phyloP scores from a whole-genome alignment of 1,140 invertebrate genomes.

The Hypsibius dujardini region DNA sequence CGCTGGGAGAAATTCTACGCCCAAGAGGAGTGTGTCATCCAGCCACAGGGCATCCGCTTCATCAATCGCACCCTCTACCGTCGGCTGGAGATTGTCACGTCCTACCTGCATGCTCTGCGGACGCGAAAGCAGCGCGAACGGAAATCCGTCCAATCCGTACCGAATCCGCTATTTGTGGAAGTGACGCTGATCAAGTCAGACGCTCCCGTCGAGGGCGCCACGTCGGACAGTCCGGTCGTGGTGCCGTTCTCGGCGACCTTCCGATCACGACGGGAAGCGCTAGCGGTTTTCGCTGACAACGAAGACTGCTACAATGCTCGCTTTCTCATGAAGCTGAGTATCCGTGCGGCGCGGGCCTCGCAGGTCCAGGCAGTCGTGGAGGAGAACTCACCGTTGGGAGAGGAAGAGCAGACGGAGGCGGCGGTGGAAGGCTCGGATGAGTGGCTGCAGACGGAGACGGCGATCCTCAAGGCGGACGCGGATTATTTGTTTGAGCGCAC shows the following conservation, averaged over 20 bases:
- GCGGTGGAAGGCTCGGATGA: neutral
- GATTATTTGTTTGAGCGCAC: neutral
- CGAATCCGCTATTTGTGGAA: neutral
- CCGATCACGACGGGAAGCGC: neutral
- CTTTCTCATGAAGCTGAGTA: neutral
- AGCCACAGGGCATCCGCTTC: neutral
- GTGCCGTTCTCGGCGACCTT: slow-evolving; percentile 1
- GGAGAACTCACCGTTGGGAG: neutral
- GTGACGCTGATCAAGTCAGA: neutral
- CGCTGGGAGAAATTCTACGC: neutral
- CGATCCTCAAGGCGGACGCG: neutral
- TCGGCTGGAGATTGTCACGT: neutral
- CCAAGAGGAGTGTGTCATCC: neutral
- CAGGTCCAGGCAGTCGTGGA: neutral
- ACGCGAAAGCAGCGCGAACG: neutral
- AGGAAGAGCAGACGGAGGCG: neutral
- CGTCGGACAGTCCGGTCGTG: neutral
- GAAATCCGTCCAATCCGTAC: neutral
- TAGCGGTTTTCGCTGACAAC: neutral
- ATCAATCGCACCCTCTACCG: neutral
- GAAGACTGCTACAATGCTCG: neutral
- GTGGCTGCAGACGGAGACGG: neutral
- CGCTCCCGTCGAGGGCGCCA: neutral
- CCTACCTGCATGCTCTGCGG: neutral
- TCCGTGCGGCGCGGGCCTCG: neutral